phyloP scores from a whole-genome alignment of 1,140 invertebrate species.

The Phortica variegata region DNA sequence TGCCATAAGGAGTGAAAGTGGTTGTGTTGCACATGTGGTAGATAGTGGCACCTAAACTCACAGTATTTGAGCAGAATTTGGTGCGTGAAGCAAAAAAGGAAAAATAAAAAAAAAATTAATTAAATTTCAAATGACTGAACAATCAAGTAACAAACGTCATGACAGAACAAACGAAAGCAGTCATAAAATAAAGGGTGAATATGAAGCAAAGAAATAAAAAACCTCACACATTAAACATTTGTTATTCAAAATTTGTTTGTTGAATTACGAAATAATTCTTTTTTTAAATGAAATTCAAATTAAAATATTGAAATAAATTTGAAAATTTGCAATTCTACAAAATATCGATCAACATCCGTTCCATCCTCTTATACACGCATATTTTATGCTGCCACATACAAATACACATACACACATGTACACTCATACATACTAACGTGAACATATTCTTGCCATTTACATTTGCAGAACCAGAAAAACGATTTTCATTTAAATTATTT shows the following conservation, averaged over 20 bases:
- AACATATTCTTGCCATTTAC: conserved; percentile 50
- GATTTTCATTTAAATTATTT: conserved; percentile 55
- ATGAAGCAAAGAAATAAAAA: conserved; percentile 29
- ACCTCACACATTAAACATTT: conserved; percentile 21
- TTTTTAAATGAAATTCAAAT: neutral
- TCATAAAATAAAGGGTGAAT: too few species aligned
- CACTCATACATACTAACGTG: neutral
- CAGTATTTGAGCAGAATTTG: conserved; percentile 51
- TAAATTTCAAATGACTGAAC: too few species aligned
- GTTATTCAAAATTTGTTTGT: conserved; percentile 23
- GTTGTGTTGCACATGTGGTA: conserved; percentile 22
- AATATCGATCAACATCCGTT: conserved; percentile 14
- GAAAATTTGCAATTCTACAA: conserved; percentile 31
- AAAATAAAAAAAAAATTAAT: conserved; percentile 43
- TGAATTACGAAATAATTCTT: neutral
- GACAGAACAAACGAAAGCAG: too few species aligned
- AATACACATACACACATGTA: neutral
- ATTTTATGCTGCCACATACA: conserved; percentile 4
- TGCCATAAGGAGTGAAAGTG: conserved; percentile 1
- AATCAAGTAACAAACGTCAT: too few species aligned
- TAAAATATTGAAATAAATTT: conserved; percentile 29
- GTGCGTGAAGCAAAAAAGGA: conserved; percentile 15
- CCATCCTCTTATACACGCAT: neutral
- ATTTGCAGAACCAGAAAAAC: conserved; percentile 53
- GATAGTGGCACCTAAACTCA: conserved; percentile 37